Base-by-base conservation (phyloP, 2,113 vertebrate species). In the Salvelinus namaycush region DNA sequence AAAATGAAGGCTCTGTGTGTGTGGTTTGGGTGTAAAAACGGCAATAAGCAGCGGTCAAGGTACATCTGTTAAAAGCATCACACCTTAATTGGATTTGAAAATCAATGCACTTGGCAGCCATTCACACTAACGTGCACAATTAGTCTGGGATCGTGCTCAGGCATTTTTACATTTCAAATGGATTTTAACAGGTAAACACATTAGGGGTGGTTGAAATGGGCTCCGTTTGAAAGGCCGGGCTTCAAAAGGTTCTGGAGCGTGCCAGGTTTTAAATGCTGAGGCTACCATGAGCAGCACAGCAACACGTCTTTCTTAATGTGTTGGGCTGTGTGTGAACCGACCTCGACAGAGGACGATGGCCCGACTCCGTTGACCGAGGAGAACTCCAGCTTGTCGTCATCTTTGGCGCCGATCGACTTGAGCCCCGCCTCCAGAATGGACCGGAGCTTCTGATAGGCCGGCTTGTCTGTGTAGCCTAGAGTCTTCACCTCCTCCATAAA, bases 401-500 rank as follows among this genome's bases (percentile, higher is more conserved):
- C 96, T 67, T 93, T 92, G 18, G 91, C 86, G 9, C 94, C 93
- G 34, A 95, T 88, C n/a, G 89, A 74, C 83, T 94, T 95, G 1
- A 99, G 94, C 20, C 97, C 97, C 67, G 92, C 90, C 80, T 93
- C 88, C 81, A 99, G 94, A 79, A 97, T 93, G 76, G 93, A 89
- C 72, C 95, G 93, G 31, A 99, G 88, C 72, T 92, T 91, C 26
- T 95, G 89, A 79, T 99, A 99, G 0, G 85, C 80, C 5, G 98
- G 98, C 71, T 93, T 96, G 66, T 96, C 96, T 2, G 90, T 83
- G 80, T 99, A 99, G 57, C 74, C 88, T 81, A 99, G 84, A 5
- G 89, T 79, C 24, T 94, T 95, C 68, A 98, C 94, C 70, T 92
- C 94, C 88, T 97, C 95, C 94, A 99, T 92, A 82, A 96, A 99